Conservation (phyloP, 1,140 invertebrate genomes). For the Eubasilissa regina region DNA sequence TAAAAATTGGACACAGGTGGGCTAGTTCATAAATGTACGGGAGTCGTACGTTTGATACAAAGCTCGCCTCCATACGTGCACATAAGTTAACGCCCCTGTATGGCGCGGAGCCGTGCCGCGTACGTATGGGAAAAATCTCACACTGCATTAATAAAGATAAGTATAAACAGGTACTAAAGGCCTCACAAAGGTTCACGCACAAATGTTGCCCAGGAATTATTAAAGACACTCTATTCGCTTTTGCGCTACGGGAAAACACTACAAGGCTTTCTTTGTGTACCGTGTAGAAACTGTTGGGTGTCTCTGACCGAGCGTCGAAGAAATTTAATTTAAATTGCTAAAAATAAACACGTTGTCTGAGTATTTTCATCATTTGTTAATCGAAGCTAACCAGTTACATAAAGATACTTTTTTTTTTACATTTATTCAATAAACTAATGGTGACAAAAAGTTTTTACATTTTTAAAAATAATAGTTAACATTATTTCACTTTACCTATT, state of each 20-base stretch:
- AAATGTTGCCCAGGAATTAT: constrained; percentile 36
- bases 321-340: too few relatives aligned
- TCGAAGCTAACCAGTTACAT: too few relatives aligned
- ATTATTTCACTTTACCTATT: too few relatives aligned
- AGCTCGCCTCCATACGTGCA: background rate
- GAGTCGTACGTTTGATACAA: background rate
- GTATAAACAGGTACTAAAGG: constrained; percentile 41
- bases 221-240: constrained; percentile 24
- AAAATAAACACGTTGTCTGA: too few relatives aligned
- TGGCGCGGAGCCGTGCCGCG: background rate
- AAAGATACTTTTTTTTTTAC: too few relatives aligned
- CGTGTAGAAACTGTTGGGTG: too few relatives aligned
- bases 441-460: too few relatives aligned
- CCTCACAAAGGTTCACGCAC: constrained; percentile 9
- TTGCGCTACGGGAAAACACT: background rate
- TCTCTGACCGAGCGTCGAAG: too few relatives aligned
- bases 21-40: background rate
- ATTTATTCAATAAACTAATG: too few relatives aligned
- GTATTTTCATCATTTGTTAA: too few relatives aligned
- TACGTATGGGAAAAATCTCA: constrained; percentile 28
- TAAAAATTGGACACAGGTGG: constrained; percentile 4
- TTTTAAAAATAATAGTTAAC: too few relatives aligned
- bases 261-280: too few relatives aligned
- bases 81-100: constrained; percentile 14
- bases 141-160: constrained; percentile 39